Conservation (phyloP, 2,797 vertebrate genomes). For the Myiothlypis coronata region DNA sequence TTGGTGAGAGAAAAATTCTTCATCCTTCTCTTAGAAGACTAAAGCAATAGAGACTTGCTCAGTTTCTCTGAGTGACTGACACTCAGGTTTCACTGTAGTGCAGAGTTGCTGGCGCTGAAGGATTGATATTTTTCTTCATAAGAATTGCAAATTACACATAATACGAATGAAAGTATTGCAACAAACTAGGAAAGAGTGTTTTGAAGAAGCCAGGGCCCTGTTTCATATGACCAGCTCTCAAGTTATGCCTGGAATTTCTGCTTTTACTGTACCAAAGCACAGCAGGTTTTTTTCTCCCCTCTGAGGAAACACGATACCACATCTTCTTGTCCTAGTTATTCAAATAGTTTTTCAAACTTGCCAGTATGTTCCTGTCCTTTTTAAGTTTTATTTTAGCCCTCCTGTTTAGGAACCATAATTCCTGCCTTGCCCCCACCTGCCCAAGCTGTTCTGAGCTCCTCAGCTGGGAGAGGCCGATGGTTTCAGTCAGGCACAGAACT, state of each 20-base stretch:
- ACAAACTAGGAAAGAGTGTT: not conserved
- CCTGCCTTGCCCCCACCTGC: not conserved
- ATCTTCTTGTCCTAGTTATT: conserved; percentile 27
- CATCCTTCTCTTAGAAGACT: not conserved
- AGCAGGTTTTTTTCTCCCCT: not conserved
- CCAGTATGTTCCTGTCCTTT: not conserved
- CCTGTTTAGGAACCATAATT: not conserved
- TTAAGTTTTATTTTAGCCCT: not conserved
- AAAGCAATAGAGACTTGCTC: not conserved
- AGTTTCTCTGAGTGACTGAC: not conserved
- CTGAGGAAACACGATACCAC: not conserved
- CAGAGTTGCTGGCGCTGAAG: not conserved
- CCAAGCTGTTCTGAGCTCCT: not conserved
- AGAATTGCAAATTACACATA: not conserved
- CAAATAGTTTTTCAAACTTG: not conserved
- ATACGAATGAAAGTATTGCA: not conserved
- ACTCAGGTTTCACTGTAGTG: not conserved
- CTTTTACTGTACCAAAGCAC: not conserved
- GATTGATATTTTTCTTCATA: not conserved
- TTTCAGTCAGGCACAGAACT: not conserved
- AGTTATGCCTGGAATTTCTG: conserved; percentile 39
- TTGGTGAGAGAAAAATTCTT: not conserved
- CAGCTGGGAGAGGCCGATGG: not conserved
- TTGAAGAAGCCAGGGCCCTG: not conserved
- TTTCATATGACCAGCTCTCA: not conserved